A percentile compares a stretch with the other conserved stretches of the same genome.
phyloP scores from a whole-genome alignment of 2,113 vertebrate species.

The Mohoua ochrocephala region DNA sequence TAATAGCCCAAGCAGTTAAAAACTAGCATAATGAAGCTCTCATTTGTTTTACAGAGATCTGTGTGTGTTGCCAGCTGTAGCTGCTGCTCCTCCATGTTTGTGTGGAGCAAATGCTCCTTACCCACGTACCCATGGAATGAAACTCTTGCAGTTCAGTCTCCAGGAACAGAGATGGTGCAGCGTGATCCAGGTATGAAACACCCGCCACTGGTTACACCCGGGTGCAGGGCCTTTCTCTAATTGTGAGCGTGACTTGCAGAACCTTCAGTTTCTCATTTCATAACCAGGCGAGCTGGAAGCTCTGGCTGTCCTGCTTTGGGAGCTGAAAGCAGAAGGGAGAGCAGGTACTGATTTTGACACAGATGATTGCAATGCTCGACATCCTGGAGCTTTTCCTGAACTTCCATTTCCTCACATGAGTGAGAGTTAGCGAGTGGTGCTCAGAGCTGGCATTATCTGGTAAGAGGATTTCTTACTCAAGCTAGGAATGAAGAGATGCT shows the following conservation, averaged over 20 bases:
- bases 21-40: background rate
- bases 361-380: constrained; percentile 77
- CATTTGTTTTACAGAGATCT: constrained; percentile 65
- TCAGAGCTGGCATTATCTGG: constrained; percentile 76
- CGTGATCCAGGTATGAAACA: constrained; percentile 77
- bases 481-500: background rate
- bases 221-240: background rate
- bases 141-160: constrained; percentile 56
- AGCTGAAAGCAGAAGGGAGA: constrained; percentile 79
- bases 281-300: constrained; percentile 37
- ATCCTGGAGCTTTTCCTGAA: constrained; percentile 80
- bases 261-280: background rate
- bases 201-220: background rate
- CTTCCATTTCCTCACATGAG: constrained; percentile 75
- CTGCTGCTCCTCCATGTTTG: constrained; percentile 71
- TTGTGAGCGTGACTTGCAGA: background rate
- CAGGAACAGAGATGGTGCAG: constrained; percentile 74
- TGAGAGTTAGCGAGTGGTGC: constrained; percentile 78
- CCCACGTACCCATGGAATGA: constrained; percentile 64
- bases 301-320: constrained; percentile 79
- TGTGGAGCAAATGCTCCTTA: constrained; percentile 72
- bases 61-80: constrained; percentile 77
- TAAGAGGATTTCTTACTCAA: constrained; percentile 35
- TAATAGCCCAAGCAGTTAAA: background rate
- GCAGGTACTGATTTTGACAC: constrained; percentile 79